These are phyloP conservation scores for Ectemnius continuus DNA, from an alignment of 2,888 invertebrate genomes.

Conservation along the genomic window DNA sequence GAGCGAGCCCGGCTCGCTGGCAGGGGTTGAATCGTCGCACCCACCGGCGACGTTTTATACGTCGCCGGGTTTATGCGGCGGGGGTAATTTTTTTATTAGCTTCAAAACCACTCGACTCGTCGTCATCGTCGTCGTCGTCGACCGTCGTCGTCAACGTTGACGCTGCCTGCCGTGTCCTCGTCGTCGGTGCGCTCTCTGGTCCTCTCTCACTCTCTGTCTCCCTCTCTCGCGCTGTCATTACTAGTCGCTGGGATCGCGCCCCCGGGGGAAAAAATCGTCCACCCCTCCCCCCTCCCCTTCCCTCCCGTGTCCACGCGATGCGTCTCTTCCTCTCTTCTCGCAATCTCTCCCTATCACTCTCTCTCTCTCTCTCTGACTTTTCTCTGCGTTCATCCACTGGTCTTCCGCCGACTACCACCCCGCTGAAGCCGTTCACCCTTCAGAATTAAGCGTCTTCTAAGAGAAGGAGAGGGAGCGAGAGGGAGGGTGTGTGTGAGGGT, in stretches of 20 bases:
- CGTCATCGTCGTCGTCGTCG: constrained; percentile 60
- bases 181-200: too few species aligned
- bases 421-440: constrained; percentile 22
- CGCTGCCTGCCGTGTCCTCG: constrained; percentile 1
- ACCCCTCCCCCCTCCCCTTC: constrained; percentile 27
- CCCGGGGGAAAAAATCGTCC: constrained; percentile 46
- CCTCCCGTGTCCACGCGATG: constrained; percentile 13
- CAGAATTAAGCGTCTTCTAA: constrained; percentile 26
- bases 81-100: constrained; percentile 76
- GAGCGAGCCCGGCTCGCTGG: constrained; percentile 10
- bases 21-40: constrained; percentile 57
- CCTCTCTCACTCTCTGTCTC: too few species aligned
- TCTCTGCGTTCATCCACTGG: neutral
- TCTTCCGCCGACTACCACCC: neutral
- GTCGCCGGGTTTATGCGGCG: constrained; percentile 66
- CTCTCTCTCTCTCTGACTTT: constrained; percentile 1
- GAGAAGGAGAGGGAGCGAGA: too few species aligned
- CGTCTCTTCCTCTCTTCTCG: constrained; percentile 10
- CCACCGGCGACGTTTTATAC: constrained; percentile 65
- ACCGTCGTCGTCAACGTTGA: constrained; percentile 53
- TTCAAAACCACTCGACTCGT: constrained; percentile 73
- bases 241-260: constrained; percentile 47
- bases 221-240: constrained; percentile 30
- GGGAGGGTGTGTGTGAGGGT: neutral
- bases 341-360: neutral